Base-by-base conservation (phyloP, 2,113 vertebrate species). In the Perca flavescens region DNA sequence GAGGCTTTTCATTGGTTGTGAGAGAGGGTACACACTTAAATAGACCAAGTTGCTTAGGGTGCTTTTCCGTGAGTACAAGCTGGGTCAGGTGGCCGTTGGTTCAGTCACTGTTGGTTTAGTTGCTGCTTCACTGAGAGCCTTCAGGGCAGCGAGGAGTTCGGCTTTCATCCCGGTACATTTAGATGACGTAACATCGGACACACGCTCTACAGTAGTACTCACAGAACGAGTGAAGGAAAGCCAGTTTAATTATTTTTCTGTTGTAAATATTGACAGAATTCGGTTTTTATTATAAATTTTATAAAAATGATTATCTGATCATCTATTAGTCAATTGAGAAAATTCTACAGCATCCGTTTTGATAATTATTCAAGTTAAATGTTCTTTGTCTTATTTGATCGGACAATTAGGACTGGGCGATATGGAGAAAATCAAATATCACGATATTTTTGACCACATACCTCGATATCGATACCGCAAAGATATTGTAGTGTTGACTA, bases 51-150 rank as follows among this genome's bases (percentile, higher is more conserved):
- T 56, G 40, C 66, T 57, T 69, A 25, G 4, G 5, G 31, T 61
- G 28, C 31, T 56, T 34, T 62, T 69, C 4, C 28, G 49, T 3
- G 31, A 64, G 40, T 60, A 79, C 77, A 7, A 46, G 31, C 43
- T 49, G 5, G 34, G 73, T 80, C 61, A 79, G 77, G 70, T 61
- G 84, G 22, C 74, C 65, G 82, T 65, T 4, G 46, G 60, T 50
- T 9, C 21, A 43, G 43, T 72, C 73, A 46, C 63, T 76, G 68
- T 79, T 40, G 60, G 57, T 86, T 69, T 49, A 75, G 57, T 74
- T 34, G 40, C 34, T 21, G 47, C 60, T 79, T 57, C 50, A 31
- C 21, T 40, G n/a, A 17, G 53, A 34, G 74, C 31, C 61, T 70
- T 82, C 43, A 0, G 56, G 75, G 67, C 49, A 14, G 78, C 13